phyloP scores from a whole-genome alignment of 2,888 invertebrate species.

The Conus canariensis region DNA sequence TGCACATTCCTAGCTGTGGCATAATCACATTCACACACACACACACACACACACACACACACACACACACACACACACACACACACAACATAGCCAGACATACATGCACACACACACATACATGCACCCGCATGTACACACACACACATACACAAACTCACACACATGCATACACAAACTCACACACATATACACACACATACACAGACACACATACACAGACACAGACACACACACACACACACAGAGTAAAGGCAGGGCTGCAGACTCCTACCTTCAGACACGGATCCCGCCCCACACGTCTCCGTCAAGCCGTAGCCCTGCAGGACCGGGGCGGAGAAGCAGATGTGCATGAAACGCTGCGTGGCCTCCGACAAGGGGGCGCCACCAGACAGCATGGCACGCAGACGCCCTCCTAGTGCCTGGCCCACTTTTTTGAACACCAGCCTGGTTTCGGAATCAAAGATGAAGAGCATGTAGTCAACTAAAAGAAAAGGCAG shows the following conservation, averaged over 20 bases:
- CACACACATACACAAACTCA: not conserved
- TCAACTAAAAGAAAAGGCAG: not conserved
- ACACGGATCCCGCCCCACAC: constrained; percentile 89
- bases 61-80: not conserved
- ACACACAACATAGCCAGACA: not conserved
- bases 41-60: too few species aligned
- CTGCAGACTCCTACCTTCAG: constrained; percentile 65
- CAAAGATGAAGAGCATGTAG: not conserved
- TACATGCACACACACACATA: not conserved
- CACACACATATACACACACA: not conserved
- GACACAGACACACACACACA: too few species aligned
- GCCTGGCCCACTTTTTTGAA: constrained; percentile 85
- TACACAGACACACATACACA: too few species aligned
- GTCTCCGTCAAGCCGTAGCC: constrained; percentile 99
- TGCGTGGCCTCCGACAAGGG: constrained; percentile 97
- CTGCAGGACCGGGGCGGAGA: constrained; percentile 93
- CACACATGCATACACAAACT: not conserved
- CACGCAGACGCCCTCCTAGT: constrained; percentile 90
- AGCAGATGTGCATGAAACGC: constrained; percentile 92
- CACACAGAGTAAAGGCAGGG: too few species aligned
- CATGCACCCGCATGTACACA: not conserved
- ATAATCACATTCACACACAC: too few species aligned
- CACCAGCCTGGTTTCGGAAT: constrained; percentile 82
- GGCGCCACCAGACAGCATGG: constrained; percentile 96
- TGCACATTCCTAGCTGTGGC: too few species aligned